Conservation (phyloP, 2,113 vertebrate genomes). For the Rhipidura dahli region DNA sequence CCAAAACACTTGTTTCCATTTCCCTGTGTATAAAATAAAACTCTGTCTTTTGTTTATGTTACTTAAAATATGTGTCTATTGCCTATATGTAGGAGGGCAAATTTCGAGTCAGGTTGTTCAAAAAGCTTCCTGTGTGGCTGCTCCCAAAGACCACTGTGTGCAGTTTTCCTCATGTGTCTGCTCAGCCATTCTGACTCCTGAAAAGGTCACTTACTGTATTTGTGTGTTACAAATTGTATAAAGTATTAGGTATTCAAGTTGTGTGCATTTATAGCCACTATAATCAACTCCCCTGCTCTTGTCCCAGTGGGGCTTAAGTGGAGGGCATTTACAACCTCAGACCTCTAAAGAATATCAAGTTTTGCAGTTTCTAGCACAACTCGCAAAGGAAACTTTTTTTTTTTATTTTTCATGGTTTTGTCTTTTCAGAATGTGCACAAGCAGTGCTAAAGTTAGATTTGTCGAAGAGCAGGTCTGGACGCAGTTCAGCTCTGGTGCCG, state of each 20-base stretch:
- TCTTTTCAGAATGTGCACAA: background rate
- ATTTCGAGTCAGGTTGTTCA: background rate
- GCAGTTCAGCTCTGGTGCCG: rapidly evolving
- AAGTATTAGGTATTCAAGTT: background rate
- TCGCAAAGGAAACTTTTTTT: background rate
- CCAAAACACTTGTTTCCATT: background rate
- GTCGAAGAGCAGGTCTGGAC: background rate
- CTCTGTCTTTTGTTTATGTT: background rate
- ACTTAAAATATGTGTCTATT: background rate
- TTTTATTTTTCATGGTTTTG: background rate
- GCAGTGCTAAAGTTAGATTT: background rate
- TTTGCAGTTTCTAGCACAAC: background rate
- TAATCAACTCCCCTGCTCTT: background rate
- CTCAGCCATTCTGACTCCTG: background rate
- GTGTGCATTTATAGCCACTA: background rate
- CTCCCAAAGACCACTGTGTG: background rate
- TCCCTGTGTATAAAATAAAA: background rate
- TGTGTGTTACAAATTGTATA: background rate
- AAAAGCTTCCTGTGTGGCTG: background rate
- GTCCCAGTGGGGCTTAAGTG: background rate
- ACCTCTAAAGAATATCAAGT: background rate
- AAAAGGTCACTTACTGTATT: background rate
- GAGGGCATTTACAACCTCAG: background rate
- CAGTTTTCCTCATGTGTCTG: background rate
- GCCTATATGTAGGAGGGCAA: background rate